A percentile compares a stretch with the other conserved stretches of the same genome.
phyloP scores from a whole-genome alignment of 2,888 invertebrate genomes.

The Eupithecia tripunctaria region DNA sequence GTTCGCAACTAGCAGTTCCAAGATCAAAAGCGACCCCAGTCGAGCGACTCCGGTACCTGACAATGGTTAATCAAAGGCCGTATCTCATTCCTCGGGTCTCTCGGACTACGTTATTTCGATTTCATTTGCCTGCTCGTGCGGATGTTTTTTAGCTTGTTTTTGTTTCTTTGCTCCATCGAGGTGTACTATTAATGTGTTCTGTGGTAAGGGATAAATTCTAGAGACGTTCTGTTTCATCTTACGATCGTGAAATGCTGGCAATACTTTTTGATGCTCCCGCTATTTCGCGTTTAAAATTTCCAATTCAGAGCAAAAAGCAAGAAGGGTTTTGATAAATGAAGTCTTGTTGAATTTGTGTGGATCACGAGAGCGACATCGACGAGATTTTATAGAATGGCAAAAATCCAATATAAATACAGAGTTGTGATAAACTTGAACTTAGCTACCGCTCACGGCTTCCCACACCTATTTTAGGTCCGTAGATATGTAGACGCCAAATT shows the following conservation, averaged over 20 bases:
- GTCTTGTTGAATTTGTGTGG: not conserved
- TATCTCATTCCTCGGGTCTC: slow-evolving; percentile 74
- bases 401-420: not conserved
- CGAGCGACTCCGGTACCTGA: slow-evolving; percentile 67
- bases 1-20: slow-evolving; percentile 6
- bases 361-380: not conserved
- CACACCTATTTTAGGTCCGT: not conserved
- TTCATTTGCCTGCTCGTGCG: slow-evolving; percentile 83
- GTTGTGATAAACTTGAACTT: too few species aligned
- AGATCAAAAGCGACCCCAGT: slow-evolving; percentile 43
- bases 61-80: slow-evolving; percentile 82
- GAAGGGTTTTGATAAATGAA: not conserved
- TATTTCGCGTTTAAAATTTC: not conserved
- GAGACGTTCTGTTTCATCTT: slow-evolving; percentile 2
- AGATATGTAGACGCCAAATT: too few species aligned
- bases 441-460: too few species aligned
- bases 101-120: slow-evolving; percentile 76
- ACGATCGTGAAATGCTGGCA: not conserved
- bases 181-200: slow-evolving; percentile 31
- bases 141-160: slow-evolving; percentile 70
- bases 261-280: not conserved
- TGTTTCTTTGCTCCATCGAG: slow-evolving; percentile 55
- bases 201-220: slow-evolving; percentile 4
- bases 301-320: not conserved
- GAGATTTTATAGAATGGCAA: not conserved